A percentile compares a stretch with the other conserved stretches of the same genome.
Conservation (phyloP, 2,113 vertebrate species). For the Leptodactylus fuscus region DNA sequence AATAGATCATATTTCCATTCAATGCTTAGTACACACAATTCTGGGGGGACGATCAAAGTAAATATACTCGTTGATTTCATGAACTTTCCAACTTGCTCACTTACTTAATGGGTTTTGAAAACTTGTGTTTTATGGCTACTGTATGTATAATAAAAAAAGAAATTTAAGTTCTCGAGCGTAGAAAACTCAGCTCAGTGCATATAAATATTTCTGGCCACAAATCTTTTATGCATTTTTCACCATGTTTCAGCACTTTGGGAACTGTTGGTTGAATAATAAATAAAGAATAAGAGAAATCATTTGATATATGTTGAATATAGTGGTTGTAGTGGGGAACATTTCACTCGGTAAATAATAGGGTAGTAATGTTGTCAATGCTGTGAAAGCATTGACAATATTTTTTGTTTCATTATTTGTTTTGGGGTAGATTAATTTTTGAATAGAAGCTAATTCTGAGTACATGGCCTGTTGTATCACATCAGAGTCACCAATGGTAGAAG, state of each 20-base stretch:
- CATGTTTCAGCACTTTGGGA: constrained; percentile 44
- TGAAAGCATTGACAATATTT: neutral
- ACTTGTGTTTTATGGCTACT: constrained; percentile 40
- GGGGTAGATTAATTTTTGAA: neutral
- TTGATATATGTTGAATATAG: constrained; percentile 33
- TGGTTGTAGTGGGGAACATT: constrained; percentile 2
- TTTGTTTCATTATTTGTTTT: neutral
- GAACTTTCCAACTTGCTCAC: constrained; percentile 38
- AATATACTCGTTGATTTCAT: constrained; percentile 41
- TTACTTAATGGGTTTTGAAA: constrained; percentile 50
- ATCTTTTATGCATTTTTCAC: constrained; percentile 45
- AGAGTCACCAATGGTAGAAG: neutral
- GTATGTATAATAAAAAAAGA: constrained; percentile 41
- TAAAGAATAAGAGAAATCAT: constrained; percentile 42
- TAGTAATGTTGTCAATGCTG: neutral
- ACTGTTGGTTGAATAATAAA: constrained; percentile 36
- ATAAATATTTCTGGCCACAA: constrained; percentile 48
- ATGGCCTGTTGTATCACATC: neutral
- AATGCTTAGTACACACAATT: constrained; percentile 14
- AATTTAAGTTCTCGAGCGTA: constrained; percentile 38
- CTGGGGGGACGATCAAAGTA: constrained; percentile 35
- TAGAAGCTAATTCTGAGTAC: neutral
- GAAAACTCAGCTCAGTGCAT: constrained; percentile 27
- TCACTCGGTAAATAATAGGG: constrained; percentile 1
- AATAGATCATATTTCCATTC: constrained; percentile 31